Evolutionary conservation across 2,888 invertebrate species (phyloP), one percentile per base, ranked within the genome.

Genomic region (Cerastoderma edule): DNA sequence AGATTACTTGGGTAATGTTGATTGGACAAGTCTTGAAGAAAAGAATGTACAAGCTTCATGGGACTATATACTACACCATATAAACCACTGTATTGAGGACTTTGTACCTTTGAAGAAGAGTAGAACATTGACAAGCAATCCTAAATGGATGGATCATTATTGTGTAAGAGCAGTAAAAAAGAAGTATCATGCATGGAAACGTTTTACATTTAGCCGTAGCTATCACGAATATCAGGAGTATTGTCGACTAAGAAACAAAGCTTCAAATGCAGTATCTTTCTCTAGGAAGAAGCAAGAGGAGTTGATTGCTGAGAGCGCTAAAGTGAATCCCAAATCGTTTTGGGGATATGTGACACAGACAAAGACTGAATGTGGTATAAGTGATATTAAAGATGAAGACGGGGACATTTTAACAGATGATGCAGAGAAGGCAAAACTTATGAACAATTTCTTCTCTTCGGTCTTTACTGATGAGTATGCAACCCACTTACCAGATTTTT

Each of bases 161-260:
- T 66, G 56, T 46, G 22, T 66, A 54, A 33, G 46, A 2, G 39
- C 50, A 33, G 65, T 66, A 4, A 72, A 65, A 32, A 72, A 72
- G 35, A 72, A 72, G 16, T 65, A 72, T 39, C 65, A 64, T 39
- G 72, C 66, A 27, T 72, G 65, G 72, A 65, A 72, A 33, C 65
- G 72, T 35, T 72, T 53, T 39, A 64, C 66, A 2, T 53, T 28
- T 22, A 72, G 72, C 22, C 65, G 32, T 32, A 64, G 66, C n/a
- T 72, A 56, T 50, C 19, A 35, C 3, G 63, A 72, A 27, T 65
- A 54, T 44, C 27, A 53, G 10, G 32, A 72, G 35, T 64, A 71
- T 50, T 57, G 57, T 35, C 16, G n/a, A 27, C 30, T 65, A 27
- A 30, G 65, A 27, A 72, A 72, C 22, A 54, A 24, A 48, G 72